Base-by-base conservation (phyloP, 2,888 invertebrate genomes). In the Phytoseiulus persimilis region DNA sequence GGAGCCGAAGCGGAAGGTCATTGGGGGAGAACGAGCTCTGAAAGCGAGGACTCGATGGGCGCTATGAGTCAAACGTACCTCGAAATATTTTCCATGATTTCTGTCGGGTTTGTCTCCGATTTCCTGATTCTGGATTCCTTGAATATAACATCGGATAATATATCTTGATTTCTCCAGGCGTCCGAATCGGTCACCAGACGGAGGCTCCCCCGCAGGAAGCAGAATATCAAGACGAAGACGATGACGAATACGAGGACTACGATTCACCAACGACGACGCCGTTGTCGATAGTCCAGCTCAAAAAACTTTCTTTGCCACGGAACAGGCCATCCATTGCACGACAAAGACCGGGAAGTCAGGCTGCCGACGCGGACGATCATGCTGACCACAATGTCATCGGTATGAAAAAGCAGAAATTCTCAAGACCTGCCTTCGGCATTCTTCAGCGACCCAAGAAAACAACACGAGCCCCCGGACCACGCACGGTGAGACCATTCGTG, bases 391-490 rank as follows among this genome's bases (percentile, higher is more conserved):
- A 33, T 33, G 39, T 45, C n/a, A 33, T 87, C 32, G 45, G 45
- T n/a, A 32, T 33, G 39, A 87, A 45, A 39, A 33, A 31, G 87
- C 32, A n/a, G 45, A 87, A 87, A 23, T 45, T 39, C n/a, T 6
- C 32, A 11, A 87, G 87, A 45, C 87, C 87, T 14, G 87, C 87
- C n/a, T 87, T 87, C 33, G 87, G 87, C 18, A 87, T 87, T 87
- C 45, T 87, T 0, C n/a, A 33, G 5, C 87, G 87, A 31, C 87
- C 87, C 33, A 87, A 87, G 33, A 87, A 87, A 33, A 33, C 87
- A 33, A 87, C 87, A 3, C 9, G 6, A 31, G 32, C 87, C n/a
- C 87, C 87, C 28, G 87, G 87, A 28, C 32, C 45, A 1, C 32
- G 87, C 2, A 87, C 87, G 87, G 87, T 87, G 32, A 33, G 87